A percentile compares a stretch with the other conserved stretches of the same genome.
Evolutionary conservation across 2,888 invertebrate genomes (phyloP).

Genomic region (Entomobrya multifasciata): DNA sequence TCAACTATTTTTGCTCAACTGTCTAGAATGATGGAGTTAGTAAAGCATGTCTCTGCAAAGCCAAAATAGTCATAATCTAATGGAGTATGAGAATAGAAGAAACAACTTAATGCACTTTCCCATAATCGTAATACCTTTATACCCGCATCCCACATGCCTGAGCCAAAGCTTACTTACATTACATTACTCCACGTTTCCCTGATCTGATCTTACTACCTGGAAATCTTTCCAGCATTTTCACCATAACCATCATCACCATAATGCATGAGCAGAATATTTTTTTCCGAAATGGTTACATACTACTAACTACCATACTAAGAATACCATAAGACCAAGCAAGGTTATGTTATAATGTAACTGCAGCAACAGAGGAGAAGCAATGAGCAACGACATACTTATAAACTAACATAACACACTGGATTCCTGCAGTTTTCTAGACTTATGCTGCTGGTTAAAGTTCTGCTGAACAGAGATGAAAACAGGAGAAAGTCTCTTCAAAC

Average conservation of each 20-base stretch:
- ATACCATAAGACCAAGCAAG: no score
- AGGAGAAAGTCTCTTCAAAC: background rate
- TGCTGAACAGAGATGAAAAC: background rate
- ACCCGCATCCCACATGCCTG: no score
- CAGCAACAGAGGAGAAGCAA: background rate
- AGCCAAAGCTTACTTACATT: no score
- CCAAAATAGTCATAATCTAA: slow-evolving; percentile 1
- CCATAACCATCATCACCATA: slow-evolving; percentile 29
- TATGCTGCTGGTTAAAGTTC: slow-evolving; percentile 3
- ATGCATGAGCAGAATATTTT: slow-evolving; percentile 42
- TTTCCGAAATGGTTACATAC: background rate
- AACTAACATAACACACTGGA: background rate
- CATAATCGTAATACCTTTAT: no score
- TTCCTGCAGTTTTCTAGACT: background rate
- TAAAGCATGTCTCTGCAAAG: background rate
- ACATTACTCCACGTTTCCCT: no score
- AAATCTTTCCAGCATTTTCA: slow-evolving; percentile 5
- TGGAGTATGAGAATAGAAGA: slow-evolving; percentile 7
- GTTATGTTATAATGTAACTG: slow-evolving; percentile 2
- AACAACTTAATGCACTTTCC: slow-evolving; percentile 8
- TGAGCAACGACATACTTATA: no score
- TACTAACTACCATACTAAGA: no score
- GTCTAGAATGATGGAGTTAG: no score
- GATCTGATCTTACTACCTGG: slow-evolving; percentile 25
- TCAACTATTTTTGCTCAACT: no score